Conservation (phyloP, 2,113 vertebrate genomes). For the Platichthys flesus region DNA sequence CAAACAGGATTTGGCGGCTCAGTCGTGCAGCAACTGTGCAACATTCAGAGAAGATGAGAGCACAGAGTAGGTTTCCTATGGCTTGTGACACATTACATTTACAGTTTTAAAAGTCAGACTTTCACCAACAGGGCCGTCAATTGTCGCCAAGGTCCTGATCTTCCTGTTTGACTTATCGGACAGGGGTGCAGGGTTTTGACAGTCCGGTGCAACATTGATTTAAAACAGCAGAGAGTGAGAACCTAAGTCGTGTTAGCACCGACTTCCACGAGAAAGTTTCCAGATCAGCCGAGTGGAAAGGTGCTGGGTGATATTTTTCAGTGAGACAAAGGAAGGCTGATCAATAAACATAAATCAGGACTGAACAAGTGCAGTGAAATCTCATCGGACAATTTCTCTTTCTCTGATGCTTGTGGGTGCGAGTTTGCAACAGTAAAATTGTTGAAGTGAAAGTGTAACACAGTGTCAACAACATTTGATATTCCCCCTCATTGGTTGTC, state of each 20-base stretch:
- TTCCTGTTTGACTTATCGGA: slow-evolving; percentile 12
- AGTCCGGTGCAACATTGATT: slow-evolving; percentile 21
- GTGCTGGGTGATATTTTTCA: slow-evolving; percentile 8
- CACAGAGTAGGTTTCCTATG: not conserved
- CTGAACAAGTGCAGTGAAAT: no score
- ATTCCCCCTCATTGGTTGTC: no score
- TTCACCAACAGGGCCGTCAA: not conserved
- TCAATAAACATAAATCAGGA: no score
- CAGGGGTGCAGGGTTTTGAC: slow-evolving; percentile 31
- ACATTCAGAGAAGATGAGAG: slow-evolving; percentile 27
- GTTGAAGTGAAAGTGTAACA: no score
- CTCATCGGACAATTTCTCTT: no score
- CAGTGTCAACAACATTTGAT: no score
- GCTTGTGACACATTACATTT: no score
- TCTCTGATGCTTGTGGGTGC: no score
- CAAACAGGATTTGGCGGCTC: slow-evolving; percentile 28
- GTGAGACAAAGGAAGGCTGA: not conserved
- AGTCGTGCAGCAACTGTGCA: not conserved
- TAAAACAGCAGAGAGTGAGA: slow-evolving; percentile 39
- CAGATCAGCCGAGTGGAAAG: slow-evolving; percentile 1
- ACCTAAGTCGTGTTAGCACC: not conserved
- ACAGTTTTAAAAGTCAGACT: no score
- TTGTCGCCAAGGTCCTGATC: not conserved
- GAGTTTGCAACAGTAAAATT: no score
- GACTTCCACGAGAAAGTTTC: slow-evolving; percentile 2